These are phyloP conservation scores for Anthonomus grandis DNA, from an alignment of 1,140 invertebrate genomes.

Conservation along the genomic window DNA sequence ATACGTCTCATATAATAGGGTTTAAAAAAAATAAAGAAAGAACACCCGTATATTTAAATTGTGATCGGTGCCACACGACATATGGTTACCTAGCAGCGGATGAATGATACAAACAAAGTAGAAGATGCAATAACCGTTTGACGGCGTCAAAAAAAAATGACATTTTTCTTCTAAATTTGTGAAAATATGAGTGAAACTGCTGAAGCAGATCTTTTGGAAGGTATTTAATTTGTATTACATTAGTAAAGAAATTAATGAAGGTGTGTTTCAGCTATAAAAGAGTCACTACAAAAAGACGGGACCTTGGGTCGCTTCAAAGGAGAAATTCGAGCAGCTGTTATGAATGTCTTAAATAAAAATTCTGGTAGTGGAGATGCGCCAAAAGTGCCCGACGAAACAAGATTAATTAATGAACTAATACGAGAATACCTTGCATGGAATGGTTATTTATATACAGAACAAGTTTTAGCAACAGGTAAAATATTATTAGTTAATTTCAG, in stretches of 20 bases:
- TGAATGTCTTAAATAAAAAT: conserved; percentile 43
- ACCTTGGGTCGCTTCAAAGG: conserved; percentile 42
- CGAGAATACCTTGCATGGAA: conserved; percentile 56
- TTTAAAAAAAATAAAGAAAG: background rate
- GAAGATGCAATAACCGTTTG: background rate
- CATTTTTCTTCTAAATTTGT: background rate
- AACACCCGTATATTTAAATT: no score
- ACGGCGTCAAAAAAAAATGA: background rate
- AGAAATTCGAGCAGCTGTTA: conserved; percentile 42
- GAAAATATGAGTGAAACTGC: conserved; percentile 35
- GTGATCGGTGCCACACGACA: background rate
- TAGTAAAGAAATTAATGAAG: no score
- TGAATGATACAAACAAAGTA: background rate
- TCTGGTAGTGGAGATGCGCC: conserved; percentile 35
- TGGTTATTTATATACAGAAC: conserved; percentile 54
- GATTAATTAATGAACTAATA: conserved; percentile 53
- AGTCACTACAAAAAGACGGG: conserved; percentile 43
- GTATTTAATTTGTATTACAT: conserved; percentile 21
- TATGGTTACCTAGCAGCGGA: no score
- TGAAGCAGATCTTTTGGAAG: conserved; percentile 38
- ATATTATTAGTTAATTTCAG: background rate
- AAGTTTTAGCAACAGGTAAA: conserved; percentile 51
- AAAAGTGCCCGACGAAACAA: conserved; percentile 50
- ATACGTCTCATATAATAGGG: background rate
- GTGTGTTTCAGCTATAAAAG: conserved; percentile 38